These are phyloP conservation scores for Lacanobia oleracea DNA, from an alignment of 2,888 invertebrate species.

Conservation along the genomic window DNA sequence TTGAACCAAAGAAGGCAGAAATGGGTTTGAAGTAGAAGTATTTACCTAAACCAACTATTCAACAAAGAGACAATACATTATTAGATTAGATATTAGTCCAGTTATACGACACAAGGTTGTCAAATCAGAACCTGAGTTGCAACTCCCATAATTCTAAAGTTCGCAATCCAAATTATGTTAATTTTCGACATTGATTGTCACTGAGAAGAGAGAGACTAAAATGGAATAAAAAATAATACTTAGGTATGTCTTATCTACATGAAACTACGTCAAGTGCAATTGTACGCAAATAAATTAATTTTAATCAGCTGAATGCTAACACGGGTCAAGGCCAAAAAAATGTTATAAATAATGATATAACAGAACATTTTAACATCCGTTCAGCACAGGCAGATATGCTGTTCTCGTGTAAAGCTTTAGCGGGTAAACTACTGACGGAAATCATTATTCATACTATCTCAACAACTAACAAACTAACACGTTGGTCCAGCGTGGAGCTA, in stretches of 20 bases:
- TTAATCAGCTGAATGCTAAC: conserved; percentile 12
- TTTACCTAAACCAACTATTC: neutral
- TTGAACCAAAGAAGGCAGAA: neutral
- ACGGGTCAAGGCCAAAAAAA: conserved; percentile 18
- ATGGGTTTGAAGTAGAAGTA: neutral
- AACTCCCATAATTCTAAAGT: too few relatives aligned
- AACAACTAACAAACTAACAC: conserved; percentile 1
- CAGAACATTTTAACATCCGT: conserved; percentile 6
- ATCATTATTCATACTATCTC: conserved; percentile 31
- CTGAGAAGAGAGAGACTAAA: neutral
- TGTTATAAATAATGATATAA: conserved; percentile 16
- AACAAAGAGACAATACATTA: neutral
- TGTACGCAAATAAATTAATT: conserved; percentile 18
- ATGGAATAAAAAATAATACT: neutral
- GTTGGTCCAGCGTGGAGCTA: conserved; percentile 4
- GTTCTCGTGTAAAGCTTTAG: conserved; percentile 1
- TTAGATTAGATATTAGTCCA: neutral
- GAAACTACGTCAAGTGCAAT: neutral
- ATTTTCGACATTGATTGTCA: neutral
- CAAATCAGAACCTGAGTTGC: too few relatives aligned
- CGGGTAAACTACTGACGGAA: conserved; percentile 14
- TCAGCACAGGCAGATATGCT: conserved; percentile 8
- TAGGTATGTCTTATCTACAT: neutral
- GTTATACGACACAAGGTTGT: neutral
- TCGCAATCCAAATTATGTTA: neutral